Base-by-base conservation (phyloP, 1,140 invertebrate species). In the Drosophila nigrodunni region DNA sequence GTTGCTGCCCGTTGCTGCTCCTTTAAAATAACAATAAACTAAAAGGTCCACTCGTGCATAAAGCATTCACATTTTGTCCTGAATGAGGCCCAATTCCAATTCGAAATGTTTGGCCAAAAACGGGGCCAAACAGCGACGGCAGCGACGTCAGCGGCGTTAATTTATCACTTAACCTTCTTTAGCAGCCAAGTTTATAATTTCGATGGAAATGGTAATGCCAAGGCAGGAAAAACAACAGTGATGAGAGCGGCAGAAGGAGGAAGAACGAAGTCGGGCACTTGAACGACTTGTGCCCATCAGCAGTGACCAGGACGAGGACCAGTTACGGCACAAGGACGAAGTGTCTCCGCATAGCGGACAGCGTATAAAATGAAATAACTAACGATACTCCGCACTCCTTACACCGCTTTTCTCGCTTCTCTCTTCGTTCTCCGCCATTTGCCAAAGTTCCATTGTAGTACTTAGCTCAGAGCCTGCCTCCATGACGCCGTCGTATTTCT, bases 121-220 rank as follows among this genome's bases (percentile, higher is more conserved):
- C 39, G 68, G 61, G 52, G 57, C 43, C 65, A 75, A 82, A 30
- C 18, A 30, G 25, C 25, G 25, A 30, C 25, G 25, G 25, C 25
- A 30, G 35, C 37, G 67, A 35, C 54, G 71, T 54, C 78, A 72
- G 79, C 58, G 62, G 79, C 83, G 77, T 88, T 87, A 87, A 87
- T 87, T 87, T 87, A 87, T 87, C 83, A 87, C 83, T 87, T 87
- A 87, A 87, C 83, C 83, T 87, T 88, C 83, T 88, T 80, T 82
- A 87, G 73, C 80, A 88, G 83, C 83, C 83, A 87, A 87, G 83
- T 87, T 88, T 87, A 87, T 88, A 87, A 87, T 87, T 87, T 87
- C 77, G 74, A 82, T 60, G 77, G 75, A 66, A 43, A 57, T 41
- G 60, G 74, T 39, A 46, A 70, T 70, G 66, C 73, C 74, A 67